Conservation (phyloP, 2,797 vertebrate species). For the Brachyrhaphis roseni region DNA sequence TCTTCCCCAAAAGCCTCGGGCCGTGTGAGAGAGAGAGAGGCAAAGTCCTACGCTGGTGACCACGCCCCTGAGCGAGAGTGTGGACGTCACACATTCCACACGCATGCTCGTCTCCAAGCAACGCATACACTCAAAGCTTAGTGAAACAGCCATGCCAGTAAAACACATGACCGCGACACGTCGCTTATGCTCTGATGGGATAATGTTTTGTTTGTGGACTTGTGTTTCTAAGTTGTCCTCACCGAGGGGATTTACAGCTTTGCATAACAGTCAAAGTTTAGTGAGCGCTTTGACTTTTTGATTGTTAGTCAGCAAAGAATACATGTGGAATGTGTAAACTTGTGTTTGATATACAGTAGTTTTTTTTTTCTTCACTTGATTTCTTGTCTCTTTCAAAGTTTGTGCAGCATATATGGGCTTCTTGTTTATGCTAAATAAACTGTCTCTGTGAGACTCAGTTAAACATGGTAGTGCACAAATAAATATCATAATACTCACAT, state of each 20-base stretch:
- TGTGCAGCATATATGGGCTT: background rate
- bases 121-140: conserved; percentile 60
- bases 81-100: conserved; percentile 82
- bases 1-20: conserved; percentile 58
- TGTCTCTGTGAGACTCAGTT: background rate
- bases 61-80: conserved; percentile 74
- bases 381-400: background rate
- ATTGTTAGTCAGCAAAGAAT: conserved; percentile 27
- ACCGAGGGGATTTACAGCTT: conserved; percentile 60
- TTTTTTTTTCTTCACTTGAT: background rate
- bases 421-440: background rate
- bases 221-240: conserved; percentile 65
- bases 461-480: conserved; percentile 1
- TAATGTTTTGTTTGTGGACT: conserved; percentile 64
- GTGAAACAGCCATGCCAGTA: conserved; percentile 65
- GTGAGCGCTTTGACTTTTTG: conserved; percentile 30
- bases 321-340: conserved; percentile 10
- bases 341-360: background rate
- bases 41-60: conserved; percentile 62
- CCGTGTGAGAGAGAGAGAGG: conserved; percentile 49
- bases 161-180: conserved; percentile 63
- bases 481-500: background rate
- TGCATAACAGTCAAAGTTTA: conserved; percentile 45
- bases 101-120: conserved; percentile 66
- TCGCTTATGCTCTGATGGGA: conserved; percentile 56